These are phyloP conservation scores for Callaeas wilsoni DNA, from an alignment of 2,113 vertebrate genomes.

Conservation along the genomic window DNA sequence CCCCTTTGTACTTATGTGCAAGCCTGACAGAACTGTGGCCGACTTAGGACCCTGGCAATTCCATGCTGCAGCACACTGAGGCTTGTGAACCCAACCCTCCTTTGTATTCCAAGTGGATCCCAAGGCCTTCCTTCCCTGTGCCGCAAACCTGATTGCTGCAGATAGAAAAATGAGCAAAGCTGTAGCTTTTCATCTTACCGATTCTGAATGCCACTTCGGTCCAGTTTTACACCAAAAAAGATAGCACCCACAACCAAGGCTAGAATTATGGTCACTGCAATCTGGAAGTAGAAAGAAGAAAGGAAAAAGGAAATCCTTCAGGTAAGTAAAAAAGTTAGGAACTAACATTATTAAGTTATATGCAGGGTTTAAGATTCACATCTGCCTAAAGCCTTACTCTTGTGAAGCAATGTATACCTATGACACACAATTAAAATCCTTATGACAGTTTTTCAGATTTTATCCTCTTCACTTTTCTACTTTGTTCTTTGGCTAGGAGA, in stretches of 20 bases:
- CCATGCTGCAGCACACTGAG: neutral
- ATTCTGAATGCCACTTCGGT: conserved; percentile 65
- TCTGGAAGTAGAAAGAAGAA: conserved; percentile 14
- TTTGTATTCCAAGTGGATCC: neutral
- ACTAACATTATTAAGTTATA: neutral
- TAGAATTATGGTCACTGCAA: conserved; percentile 30
- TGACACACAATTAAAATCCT: neutral
- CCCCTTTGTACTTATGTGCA: neutral
- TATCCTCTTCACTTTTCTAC: neutral
- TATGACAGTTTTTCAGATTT: neutral
- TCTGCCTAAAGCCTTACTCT: neutral
- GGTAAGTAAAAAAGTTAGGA: neutral
- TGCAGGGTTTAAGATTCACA: neutral
- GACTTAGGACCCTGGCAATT: neutral
- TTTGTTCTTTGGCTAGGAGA: neutral
- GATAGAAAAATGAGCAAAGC: neutral
- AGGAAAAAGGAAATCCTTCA: neutral
- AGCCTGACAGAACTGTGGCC: neutral
- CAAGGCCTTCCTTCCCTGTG: neutral
- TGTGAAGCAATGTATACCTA: neutral
- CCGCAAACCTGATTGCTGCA: neutral
- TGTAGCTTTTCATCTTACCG: conserved; percentile 24
- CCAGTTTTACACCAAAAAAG: conserved; percentile 55
- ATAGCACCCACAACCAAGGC: conserved; percentile 66
- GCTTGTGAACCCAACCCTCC: neutral